Evolutionary conservation across 2,888 invertebrate genomes (phyloP).

Genomic region (Netelia melanura): DNA sequence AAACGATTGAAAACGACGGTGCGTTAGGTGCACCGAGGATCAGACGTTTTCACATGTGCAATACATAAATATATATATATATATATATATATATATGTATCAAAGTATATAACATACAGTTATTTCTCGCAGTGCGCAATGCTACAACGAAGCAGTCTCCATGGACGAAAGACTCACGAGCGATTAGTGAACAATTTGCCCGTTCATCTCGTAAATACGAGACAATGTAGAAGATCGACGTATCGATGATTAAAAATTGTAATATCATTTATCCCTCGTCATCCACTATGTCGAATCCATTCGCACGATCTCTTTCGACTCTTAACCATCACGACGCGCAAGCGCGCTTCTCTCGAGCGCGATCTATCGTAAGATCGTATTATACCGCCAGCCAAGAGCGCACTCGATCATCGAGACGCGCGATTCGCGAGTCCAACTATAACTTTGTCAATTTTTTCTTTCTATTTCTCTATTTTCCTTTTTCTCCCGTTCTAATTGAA

Average conservation of each 20-base stretch:
- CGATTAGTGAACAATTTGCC: constrained; percentile 4
- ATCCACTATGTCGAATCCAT: no score
- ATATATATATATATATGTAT: constrained; percentile 5
- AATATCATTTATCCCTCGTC: no score
- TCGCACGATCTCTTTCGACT: no score
- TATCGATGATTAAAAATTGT: not conserved
- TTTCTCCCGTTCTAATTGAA: constrained; percentile 56
- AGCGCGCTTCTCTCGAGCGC: no score
- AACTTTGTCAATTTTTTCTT: not conserved
- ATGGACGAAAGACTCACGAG: constrained; percentile 6
- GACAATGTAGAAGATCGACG: not conserved
- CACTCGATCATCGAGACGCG: not conserved
- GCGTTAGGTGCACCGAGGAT: constrained; percentile 37
- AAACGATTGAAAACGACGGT: constrained; percentile 53
- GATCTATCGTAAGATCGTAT: no score
- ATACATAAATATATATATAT: constrained; percentile 4
- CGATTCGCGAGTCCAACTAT: not conserved
- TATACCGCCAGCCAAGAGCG: no score
- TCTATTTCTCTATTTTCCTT: not conserved
- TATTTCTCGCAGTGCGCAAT: not conserved
- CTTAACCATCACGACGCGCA: no score
- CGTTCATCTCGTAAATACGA: constrained; percentile 10
- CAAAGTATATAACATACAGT: not conserved
- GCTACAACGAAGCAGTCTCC: not conserved
- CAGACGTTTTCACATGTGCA: constrained; percentile 28